A percentile compares a stretch with the other conserved stretches of the same genome.
These are phyloP conservation scores for Varecia variegata DNA, from an alignment of 2,797 vertebrate species.

Conservation along the genomic window DNA sequence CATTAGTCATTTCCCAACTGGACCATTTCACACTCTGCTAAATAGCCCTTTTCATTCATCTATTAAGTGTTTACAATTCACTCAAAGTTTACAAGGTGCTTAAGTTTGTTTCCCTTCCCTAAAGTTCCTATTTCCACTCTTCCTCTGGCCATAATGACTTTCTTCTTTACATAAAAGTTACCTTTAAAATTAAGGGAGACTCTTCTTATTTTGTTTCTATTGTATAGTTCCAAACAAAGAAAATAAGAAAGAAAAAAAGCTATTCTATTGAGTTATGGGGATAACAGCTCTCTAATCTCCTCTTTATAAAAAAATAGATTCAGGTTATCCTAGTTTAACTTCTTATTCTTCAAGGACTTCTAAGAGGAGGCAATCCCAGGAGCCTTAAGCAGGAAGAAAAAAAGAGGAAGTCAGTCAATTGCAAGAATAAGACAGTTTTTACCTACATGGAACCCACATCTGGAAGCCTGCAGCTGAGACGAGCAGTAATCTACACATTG, in stretches of 20 bases:
- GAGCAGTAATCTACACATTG: not conserved
- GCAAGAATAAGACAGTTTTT: not conserved
- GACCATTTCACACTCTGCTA: slow-evolving; percentile 11
- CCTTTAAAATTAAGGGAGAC: slow-evolving; percentile 2
- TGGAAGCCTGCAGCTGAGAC: not conserved
- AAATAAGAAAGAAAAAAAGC: not conserved
- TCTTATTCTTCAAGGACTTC: not conserved
- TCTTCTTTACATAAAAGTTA: slow-evolving; percentile 4
- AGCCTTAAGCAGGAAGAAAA: not conserved
- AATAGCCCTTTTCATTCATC: not conserved
- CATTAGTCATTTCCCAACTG: slow-evolving; percentile 42
- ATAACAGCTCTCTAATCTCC: not conserved
- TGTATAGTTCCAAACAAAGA: not conserved
- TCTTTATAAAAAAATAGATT: not conserved
- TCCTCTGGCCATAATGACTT: not conserved
- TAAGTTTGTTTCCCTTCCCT: not conserved
- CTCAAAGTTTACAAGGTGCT: not conserved
- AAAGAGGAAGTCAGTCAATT: not conserved
- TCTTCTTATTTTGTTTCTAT: not conserved
- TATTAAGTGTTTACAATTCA: not conserved
- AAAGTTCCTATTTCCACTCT: not conserved
- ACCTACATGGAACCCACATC: not conserved
- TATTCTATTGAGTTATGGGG: not conserved
- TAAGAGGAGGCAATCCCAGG: not conserved
- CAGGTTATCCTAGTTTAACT: not conserved